Evolutionary conservation across 2,888 invertebrate species (phyloP), one percentile per base, ranked within the genome.

Genomic region (Troglohyphantes excavatus): DNA sequence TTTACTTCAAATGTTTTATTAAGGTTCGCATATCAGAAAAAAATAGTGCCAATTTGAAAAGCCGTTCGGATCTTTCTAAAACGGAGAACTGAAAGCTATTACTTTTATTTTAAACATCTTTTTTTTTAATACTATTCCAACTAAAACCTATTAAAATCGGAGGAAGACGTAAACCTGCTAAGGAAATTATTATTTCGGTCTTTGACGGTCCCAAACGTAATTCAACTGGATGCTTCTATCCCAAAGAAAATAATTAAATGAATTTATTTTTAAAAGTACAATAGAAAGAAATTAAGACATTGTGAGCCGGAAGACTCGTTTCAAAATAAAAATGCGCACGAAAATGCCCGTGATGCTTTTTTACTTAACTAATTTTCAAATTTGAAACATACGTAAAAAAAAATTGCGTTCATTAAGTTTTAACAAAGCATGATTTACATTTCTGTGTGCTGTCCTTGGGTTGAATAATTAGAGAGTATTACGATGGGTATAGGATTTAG

Each of bases 1-100:
- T 26, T 73, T 73, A 21, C 43, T 26, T 43, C 23, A 23, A 26
- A 73, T 73, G 33, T 70, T 70, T 70, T 6, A 2, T 19, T 19
- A 39, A 73, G 17, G 72, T 26, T 2, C 72, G 72, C 72, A 73
- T 46, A 26, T 39, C 26, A 11, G 72, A 39, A 73, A 73, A 43
- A n/a, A n/a, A 53, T 13, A n/a, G 27, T 43, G 72, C 17, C 72
- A 23, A 19, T 73, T 72, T 13, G 17, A 70, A 73, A 73, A 46
- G 23, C 23, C 68, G 17, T 68, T 68, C 17, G n/a, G 5, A n/a
- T 53, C 53, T 13, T 53, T 17, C 53, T 65, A 65, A 65, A 65
- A 65, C 7, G 65, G 65, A 23, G 23, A 53, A 53, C 17, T 53
- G 1, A 53, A 17, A 65, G 65, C 65, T 27, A 65, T 65, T 26